Base-by-base conservation (phyloP, 2,888 invertebrate genomes). In the Cephus runcator region DNA sequence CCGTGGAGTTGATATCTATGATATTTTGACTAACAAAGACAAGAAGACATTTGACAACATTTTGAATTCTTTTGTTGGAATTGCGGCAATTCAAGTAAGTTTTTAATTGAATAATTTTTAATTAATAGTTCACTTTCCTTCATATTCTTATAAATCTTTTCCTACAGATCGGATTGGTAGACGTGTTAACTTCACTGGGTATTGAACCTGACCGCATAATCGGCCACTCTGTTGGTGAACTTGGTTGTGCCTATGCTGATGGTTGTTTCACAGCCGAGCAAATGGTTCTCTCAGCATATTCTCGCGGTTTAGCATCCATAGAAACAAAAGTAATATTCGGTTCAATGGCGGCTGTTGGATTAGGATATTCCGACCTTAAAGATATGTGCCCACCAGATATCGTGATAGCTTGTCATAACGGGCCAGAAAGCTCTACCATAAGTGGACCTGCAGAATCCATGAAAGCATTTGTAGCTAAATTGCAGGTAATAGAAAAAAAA, bases 241-340 rank as follows among this genome's bases (percentile, higher is more conserved):
- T 99, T 11, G 98, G 97, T 1, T 98, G 99, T 91, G 98, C 97
- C 0, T 99, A 99, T 92, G 98, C 98, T 3, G 99, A 99, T 90
- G 97, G 97, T 0, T 96, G 97, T 84, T 94, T 98, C 84, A 97
- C 97, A 0, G 94, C 96, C 0, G 96, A 97, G 87, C 96, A 98
- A 92, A 96, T 97, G 93, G 95, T 98, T 79, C 91, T 97, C 11
- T 94, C 96, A 0, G 96, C 98, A 0, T 98, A 97, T 91, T 96
- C 96, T 90, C 93, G 98, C 86, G 97, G 97, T 1, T 92, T 94
- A 80, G 96, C 96, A 1, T 95, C 96, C 36, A 89, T 95, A n/a
- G 96, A 96, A 83, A 94, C 95, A 0, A 92, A 93, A 3, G 93
- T 96, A 85, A 94, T 96, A 82, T 93, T 92, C 77, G 97, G 97